These are phyloP conservation scores for Temnothorax rugatulus DNA, from an alignment of 2,888 invertebrate genomes.

Conservation along the genomic window DNA sequence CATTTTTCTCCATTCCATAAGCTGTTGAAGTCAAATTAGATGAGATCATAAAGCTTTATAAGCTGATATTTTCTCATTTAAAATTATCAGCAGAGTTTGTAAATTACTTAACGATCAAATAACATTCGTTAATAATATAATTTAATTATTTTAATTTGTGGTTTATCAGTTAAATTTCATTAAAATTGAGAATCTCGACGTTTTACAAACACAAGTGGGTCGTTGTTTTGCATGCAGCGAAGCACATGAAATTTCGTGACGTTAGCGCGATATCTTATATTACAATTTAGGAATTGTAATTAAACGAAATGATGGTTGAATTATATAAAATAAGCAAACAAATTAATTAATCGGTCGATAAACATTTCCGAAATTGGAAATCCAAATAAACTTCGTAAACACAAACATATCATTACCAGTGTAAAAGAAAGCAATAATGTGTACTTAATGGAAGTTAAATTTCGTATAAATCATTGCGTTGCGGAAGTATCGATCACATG, in stretches of 20 bases:
- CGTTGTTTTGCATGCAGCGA: neutral
- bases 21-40: constrained; percentile 7
- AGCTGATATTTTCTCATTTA: neutral
- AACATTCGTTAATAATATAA: constrained; percentile 45
- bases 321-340: constrained; percentile 28
- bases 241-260: constrained; percentile 17
- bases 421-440: neutral
- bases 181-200: constrained; percentile 16
- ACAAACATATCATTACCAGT: neutral
- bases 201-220: constrained; percentile 5
- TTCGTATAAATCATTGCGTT: neutral
- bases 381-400: constrained; percentile 20
- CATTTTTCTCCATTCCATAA: neutral
- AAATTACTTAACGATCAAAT: constrained; percentile 29
- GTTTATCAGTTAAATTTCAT: constrained; percentile 25
- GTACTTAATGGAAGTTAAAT: neutral
- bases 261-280: constrained; percentile 33
- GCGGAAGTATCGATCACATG: neutral
- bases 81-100: neutral
- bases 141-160: constrained; percentile 28
- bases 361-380: constrained; percentile 35
- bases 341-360: constrained; percentile 41
- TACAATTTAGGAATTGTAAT: constrained; percentile 36
- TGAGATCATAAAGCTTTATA: neutral
- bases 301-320: constrained; percentile 36